Percentiles rank a stretch among this genome's conserved stretches.
These are phyloP conservation scores for Eupithecia centaureata DNA, from an alignment of 2,888 invertebrate species.

Conservation along the genomic window DNA sequence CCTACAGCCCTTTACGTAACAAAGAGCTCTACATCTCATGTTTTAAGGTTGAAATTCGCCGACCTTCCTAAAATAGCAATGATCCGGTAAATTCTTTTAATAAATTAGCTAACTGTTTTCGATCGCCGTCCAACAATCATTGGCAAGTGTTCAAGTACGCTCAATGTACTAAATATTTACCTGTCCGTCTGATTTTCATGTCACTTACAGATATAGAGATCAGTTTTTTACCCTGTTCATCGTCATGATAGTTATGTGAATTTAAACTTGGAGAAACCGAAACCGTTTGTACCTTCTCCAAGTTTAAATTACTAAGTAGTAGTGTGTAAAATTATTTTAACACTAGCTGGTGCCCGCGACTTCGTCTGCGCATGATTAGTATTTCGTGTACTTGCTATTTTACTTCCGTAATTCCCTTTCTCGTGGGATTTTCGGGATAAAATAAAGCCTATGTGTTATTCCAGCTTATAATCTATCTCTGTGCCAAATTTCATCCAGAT, in stretches of 20 bases:
- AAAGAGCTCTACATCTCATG: not conserved
- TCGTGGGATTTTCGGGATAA: too few species aligned
- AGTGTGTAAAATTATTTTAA: too few species aligned
- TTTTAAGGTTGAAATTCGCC: constrained; percentile 35
- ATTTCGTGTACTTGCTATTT: too few species aligned
- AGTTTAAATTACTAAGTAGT: too few species aligned
- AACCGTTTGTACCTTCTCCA: too few species aligned
- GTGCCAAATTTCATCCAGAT: too few species aligned
- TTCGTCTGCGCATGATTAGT: too few species aligned
- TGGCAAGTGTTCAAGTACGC: constrained; percentile 78
- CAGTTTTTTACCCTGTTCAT: not conserved
- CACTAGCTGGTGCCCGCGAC: too few species aligned
- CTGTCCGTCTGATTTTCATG: constrained; percentile 65
- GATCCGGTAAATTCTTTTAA: constrained; percentile 63
- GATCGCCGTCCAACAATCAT: constrained; percentile 77
- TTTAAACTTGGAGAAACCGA: not conserved
- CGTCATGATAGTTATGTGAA: too few species aligned
- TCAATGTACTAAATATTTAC: constrained; percentile 77
- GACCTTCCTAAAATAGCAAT: constrained; percentile 55
- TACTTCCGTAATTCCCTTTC: too few species aligned
- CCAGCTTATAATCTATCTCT: too few species aligned
- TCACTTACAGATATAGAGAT: constrained; percentile 2
- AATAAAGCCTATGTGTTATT: too few species aligned
- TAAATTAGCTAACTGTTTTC: constrained; percentile 69
- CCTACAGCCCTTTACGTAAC: not conserved